Evolutionary conservation across 2,888 invertebrate species (phyloP), one percentile per base, ranked within the genome.

Genomic region (Lottia gigantea): DNA sequence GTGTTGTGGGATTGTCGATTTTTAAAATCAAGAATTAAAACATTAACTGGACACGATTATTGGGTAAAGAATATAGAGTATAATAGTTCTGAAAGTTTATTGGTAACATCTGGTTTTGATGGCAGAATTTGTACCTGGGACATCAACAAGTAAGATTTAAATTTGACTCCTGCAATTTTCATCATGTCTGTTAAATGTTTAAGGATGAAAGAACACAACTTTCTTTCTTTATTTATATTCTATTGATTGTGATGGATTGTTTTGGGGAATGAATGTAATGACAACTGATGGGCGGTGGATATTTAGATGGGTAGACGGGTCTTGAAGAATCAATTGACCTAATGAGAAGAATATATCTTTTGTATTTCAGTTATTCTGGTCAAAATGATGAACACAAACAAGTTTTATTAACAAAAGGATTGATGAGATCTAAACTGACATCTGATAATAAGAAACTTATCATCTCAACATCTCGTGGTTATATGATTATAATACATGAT

Each of bases 61-160:
- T 97, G 97, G 97, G 97, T 95, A 64, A 97, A 97, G 89, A 97
- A 96, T 88, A 95, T 97, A 78, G 97, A 97, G 87, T 97, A 95
- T 88, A 95, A 95, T 46, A 92, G 93, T 26, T 93, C 93, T 83
- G 94, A 95, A 85, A 93, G 94, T 76, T 90, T 95, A 12, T 91
- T 97, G 71, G 93, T 97, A 16, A 96, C 96, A 0, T 96, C 96
- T 0, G 96, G 95, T 0, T 94, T 97, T 85, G 97, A 97, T 88
- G 96, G 96, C 16, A 94, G 94, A 83, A 95, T 97, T 85, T 95
- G 94, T 83, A 94, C 95, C 0, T 97, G 97, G 97, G 95, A 97
- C 86, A 94, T 97, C 46, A 95, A 95, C 87, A 94, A 93, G 84
- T 94, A 91, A 76, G 75, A 67, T 25, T n/a, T 23, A 11, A 40